Conservation (phyloP, 1,140 invertebrate genomes). For the Heliothis subflexa region DNA sequence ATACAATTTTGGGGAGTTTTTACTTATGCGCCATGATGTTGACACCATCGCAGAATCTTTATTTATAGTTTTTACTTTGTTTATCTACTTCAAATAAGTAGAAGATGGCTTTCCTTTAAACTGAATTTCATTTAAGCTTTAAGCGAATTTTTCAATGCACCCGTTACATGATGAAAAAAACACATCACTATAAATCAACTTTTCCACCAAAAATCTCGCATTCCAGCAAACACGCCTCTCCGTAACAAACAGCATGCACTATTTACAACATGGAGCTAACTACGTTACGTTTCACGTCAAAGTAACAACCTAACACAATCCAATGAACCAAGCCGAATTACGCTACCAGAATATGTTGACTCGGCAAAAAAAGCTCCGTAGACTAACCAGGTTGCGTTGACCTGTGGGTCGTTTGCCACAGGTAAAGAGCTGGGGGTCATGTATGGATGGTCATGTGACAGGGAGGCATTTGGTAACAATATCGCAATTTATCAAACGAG, state of each 20-base stretch:
- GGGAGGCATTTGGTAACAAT: constrained; percentile 69
- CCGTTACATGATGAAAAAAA: too few relatives aligned
- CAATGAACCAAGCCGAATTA: constrained; percentile 51
- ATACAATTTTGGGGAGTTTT: too few relatives aligned
- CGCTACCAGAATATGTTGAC: constrained; percentile 45
- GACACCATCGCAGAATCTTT: too few relatives aligned
- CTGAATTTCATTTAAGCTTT: too few relatives aligned
- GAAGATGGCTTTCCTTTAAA: too few relatives aligned
- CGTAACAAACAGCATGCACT: background rate
- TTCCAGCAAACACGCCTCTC: too few relatives aligned
- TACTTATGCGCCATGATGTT: too few relatives aligned
- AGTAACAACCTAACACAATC: constrained; percentile 44
- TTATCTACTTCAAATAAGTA: too few relatives aligned
- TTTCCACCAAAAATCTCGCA: too few relatives aligned
- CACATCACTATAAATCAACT: too few relatives aligned
- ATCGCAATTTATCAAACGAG: constrained; percentile 84
- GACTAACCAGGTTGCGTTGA: background rate
- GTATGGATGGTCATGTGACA: constrained; percentile 33
- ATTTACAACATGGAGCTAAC: constrained; percentile 6
- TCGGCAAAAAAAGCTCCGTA: constrained; percentile 44
- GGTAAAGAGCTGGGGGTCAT: constrained; percentile 9
- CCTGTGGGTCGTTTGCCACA: background rate
- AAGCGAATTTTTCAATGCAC: too few relatives aligned
- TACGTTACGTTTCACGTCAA: constrained; percentile 18
- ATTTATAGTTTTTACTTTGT: too few relatives aligned